These are phyloP conservation scores for Xiphorhynchus elegans DNA, from an alignment of 2,113 vertebrate species.

Conservation along the genomic window DNA sequence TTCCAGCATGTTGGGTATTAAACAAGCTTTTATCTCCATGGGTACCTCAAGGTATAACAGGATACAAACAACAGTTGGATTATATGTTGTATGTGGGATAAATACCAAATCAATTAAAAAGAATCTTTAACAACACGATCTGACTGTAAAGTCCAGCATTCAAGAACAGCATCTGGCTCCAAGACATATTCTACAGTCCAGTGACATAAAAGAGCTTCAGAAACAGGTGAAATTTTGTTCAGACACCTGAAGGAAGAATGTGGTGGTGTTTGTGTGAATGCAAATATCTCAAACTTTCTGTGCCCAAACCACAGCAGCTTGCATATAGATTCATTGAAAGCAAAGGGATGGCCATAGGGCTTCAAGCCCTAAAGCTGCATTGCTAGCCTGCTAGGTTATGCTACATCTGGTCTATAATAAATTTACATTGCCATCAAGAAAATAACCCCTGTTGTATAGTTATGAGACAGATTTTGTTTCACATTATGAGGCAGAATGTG, in stretches of 20 bases:
- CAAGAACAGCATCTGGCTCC: background rate
- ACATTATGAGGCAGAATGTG: background rate
- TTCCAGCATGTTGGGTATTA: slow-evolving; percentile 14
- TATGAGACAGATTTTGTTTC: background rate
- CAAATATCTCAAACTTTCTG: background rate
- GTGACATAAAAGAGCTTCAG: background rate
- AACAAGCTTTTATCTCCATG: slow-evolving; percentile 19
- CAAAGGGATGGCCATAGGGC: background rate
- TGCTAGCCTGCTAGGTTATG: background rate
- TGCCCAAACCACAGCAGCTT: background rate
- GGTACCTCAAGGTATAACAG: background rate
- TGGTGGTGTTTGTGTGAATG: background rate
- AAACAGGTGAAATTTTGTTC: background rate
- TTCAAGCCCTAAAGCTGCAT: background rate
- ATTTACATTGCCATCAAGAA: background rate
- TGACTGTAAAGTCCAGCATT: background rate
- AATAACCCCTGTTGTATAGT: background rate
- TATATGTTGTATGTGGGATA: background rate
- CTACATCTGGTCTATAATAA: background rate
- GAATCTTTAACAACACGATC: background rate
- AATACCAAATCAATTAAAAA: slow-evolving; percentile 34
- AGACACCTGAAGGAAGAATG: background rate
- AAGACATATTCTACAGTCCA: background rate
- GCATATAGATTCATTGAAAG: background rate
- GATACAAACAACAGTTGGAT: slow-evolving; percentile 11